Conservation (phyloP, 2,888 invertebrate species). For the Marasmarcha lunaedactyla region DNA sequence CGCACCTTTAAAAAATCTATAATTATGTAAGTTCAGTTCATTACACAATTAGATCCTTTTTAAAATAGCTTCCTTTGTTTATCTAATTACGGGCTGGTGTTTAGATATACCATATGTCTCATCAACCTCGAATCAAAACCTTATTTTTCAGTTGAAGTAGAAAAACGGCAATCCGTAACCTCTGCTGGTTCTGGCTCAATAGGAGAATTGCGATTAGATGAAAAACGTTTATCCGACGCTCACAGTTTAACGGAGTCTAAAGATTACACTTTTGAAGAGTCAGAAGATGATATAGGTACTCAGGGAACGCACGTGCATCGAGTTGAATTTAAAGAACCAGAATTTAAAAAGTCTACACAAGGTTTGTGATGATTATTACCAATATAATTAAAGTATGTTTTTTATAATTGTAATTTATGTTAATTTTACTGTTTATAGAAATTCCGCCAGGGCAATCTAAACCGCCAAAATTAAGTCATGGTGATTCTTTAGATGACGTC, state of each 20-base stretch:
- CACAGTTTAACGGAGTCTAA: constrained; percentile 60
- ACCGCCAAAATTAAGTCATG: constrained; percentile 45
- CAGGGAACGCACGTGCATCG: constrained; percentile 47
- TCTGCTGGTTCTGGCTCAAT: constrained; percentile 56
- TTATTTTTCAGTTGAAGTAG: constrained; percentile 29
- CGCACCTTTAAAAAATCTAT: too few species aligned
- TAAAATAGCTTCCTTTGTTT: too few species aligned
- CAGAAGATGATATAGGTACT: constrained; percentile 61
- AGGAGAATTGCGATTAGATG: constrained; percentile 52
- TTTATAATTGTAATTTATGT: constrained; percentile 8
- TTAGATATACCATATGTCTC: too few species aligned
- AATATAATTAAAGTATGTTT: constrained; percentile 5
- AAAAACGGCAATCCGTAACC: constrained; percentile 56
- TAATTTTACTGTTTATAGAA: background rate
- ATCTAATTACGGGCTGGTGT: too few species aligned
- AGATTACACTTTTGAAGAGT: constrained; percentile 66
- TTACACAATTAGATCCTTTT: too few species aligned
- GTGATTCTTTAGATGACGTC: constrained; percentile 64
- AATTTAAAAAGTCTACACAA: constrained; percentile 24
- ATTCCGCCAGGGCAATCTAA: too few species aligned
- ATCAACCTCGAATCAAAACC: too few species aligned
- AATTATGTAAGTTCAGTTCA: too few species aligned
- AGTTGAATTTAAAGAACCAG: constrained; percentile 39
- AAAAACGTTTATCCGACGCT: constrained; percentile 61
- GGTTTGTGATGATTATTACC: constrained; percentile 23